Evolutionary conservation across 2,797 vertebrate species (phyloP).

Genomic region (Enteromius thamalakanensis): DNA sequence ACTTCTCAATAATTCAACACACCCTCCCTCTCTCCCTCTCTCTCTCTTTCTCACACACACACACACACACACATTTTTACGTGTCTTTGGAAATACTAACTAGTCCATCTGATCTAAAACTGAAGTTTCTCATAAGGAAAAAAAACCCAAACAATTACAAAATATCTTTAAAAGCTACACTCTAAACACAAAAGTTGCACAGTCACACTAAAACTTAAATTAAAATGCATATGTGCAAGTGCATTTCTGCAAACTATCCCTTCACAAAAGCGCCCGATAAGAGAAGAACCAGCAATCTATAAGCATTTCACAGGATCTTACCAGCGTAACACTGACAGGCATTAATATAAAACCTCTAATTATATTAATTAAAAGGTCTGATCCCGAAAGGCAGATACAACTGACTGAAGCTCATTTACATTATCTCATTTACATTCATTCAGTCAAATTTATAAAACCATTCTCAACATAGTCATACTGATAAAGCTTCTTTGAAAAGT

Average conservation of each 20-base stretch:
- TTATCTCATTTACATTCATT: neutral
- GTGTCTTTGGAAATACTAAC: neutral
- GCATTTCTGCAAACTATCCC: neutral
- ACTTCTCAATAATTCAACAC: slow-evolving; percentile 50
- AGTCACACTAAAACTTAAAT: neutral
- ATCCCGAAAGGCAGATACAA: slow-evolving; percentile 1
- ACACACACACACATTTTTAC: neutral
- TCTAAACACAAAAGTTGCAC: neutral
- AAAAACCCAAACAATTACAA: neutral
- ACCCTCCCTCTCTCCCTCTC: neutral
- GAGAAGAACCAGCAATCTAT: neutral
- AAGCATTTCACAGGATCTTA: neutral
- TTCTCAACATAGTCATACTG: neutral
- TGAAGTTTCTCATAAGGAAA: neutral
- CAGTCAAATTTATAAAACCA: neutral
- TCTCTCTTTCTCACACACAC: neutral
- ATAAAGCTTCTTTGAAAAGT: slow-evolving; percentile 23
- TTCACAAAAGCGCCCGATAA: slow-evolving; percentile 18
- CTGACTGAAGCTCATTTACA: slow-evolving; percentile 15
- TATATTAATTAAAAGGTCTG: neutral
- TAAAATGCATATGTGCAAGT: neutral
- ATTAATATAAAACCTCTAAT: slow-evolving; percentile 18
- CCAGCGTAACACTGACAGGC: neutral
- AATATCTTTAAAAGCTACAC: neutral
- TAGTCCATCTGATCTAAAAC: neutral